These are phyloP conservation scores for Mycetomoellerius zeteki DNA, from an alignment of 1,140 invertebrate genomes.

Conservation along the genomic window DNA sequence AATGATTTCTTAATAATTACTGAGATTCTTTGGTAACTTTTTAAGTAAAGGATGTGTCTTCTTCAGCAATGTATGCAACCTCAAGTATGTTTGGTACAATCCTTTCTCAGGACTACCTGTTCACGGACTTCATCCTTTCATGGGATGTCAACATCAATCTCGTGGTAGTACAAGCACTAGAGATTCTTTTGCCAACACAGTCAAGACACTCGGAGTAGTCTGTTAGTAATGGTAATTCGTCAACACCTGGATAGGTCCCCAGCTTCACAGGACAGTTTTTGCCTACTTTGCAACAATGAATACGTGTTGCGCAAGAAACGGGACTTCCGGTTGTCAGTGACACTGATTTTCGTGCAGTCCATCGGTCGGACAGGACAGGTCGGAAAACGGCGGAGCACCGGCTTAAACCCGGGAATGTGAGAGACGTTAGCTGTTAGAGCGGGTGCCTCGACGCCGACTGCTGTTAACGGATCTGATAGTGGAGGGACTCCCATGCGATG, in stretches of 20 bases:
- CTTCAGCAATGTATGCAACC: background rate
- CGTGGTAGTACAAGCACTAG: constrained; percentile 16
- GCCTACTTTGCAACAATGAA: constrained; percentile 19
- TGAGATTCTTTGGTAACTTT: background rate
- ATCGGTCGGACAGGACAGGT: constrained; percentile 70
- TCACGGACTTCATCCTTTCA: constrained; percentile 36
- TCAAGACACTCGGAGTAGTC: constrained; percentile 34
- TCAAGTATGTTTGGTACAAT: background rate
- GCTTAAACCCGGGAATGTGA: constrained; percentile 73
- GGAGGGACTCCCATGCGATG: constrained; percentile 79
- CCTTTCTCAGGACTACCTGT: constrained; percentile 17
- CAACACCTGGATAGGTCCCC: constrained; percentile 49
- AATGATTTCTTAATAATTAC: background rate
- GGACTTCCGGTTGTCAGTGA: constrained; percentile 60
- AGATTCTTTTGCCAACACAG: constrained; percentile 29
- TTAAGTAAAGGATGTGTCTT: background rate
- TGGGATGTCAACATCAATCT: background rate
- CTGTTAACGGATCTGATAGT: constrained; percentile 84
- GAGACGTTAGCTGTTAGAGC: constrained; percentile 81
- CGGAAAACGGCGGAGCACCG: constrained; percentile 67
- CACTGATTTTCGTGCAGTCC: constrained; percentile 76
- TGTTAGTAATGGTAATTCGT: constrained; percentile 20
- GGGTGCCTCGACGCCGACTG: constrained; percentile 83
- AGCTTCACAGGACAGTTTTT: background rate
- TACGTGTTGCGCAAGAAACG: constrained; percentile 42